Conservation (phyloP, 2,113 vertebrate species). For the Coryphaenoides rupestris region DNA sequence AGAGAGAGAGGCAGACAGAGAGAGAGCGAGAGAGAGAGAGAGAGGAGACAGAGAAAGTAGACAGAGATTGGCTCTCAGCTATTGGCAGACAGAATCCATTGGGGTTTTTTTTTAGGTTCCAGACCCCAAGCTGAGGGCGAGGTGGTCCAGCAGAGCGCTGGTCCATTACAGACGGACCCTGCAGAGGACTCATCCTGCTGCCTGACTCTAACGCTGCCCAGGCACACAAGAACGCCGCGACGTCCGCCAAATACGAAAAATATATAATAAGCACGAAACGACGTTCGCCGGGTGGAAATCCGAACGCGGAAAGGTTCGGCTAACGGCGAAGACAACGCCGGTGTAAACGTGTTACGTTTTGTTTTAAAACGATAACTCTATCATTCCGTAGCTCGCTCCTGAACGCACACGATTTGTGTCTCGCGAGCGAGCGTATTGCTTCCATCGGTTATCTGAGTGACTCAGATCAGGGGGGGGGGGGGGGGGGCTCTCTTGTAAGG, state of each 20-base stretch:
- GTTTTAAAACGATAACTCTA: too few species aligned
- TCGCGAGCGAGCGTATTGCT: conserved; percentile 35
- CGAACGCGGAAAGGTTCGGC: too few species aligned
- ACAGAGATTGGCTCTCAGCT: conserved; percentile 65
- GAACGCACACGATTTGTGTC: conserved; percentile 19
- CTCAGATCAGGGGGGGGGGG: conserved; percentile 41
- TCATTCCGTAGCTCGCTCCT: background rate
- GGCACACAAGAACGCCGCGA: too few species aligned
- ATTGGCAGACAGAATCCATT: conserved; percentile 55
- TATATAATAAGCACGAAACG: too few species aligned
- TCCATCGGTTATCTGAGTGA: conserved; percentile 47
- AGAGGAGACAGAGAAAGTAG: conserved; percentile 10
- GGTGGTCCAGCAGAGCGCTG: background rate
- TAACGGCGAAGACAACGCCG: too few species aligned
- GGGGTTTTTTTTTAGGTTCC: conserved; percentile 50
- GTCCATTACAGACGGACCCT: conserved; percentile 1
- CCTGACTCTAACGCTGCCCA: too few species aligned
- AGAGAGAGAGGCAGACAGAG: conserved; percentile 25
- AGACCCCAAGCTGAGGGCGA: conserved; percentile 18
- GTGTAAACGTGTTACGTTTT: too few species aligned
- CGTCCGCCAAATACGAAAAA: too few species aligned
- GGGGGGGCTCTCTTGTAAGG: conserved; percentile 40
- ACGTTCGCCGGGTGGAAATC: too few species aligned
- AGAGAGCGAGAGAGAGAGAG: conserved; percentile 20
- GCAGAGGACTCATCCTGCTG: too few species aligned